These are phyloP conservation scores for Tonatia bakeri DNA, from an alignment of 2,113 vertebrate species.

Conservation along the genomic window DNA sequence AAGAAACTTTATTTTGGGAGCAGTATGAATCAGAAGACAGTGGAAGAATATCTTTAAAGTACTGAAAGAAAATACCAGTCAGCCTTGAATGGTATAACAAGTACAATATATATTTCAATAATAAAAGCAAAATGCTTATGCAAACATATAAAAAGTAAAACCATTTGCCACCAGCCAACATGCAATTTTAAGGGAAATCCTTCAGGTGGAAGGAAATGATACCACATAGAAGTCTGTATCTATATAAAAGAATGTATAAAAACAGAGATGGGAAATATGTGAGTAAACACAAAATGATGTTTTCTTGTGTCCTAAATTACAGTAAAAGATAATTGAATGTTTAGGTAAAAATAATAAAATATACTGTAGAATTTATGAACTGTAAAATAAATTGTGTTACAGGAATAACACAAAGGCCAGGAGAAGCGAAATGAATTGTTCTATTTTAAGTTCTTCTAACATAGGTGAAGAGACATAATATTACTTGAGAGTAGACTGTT, in stretches of 20 bases:
- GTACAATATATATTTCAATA: conserved; percentile 4
- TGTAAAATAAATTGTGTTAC: neutral
- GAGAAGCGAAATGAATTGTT: neutral
- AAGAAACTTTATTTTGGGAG: neutral
- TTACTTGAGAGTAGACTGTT: neutral
- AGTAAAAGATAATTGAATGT: neutral
- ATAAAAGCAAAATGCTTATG: conserved; percentile 24
- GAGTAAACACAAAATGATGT: neutral
- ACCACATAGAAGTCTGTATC: neutral
- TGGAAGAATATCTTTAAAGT: neutral
- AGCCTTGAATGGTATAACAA: neutral
- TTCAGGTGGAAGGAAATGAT: neutral
- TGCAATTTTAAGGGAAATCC: neutral
- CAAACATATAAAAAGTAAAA: conserved; percentile 5
- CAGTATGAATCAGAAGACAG: neutral
- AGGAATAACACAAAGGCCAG: neutral
- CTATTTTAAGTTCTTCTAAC: neutral
- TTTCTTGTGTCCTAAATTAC: neutral
- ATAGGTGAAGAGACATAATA: neutral
- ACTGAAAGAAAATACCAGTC: neutral
- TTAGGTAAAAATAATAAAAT: neutral
- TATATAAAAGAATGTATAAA: neutral
- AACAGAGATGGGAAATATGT: neutral
- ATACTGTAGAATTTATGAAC: neutral
- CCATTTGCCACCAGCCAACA: neutral